Base-by-base conservation (phyloP, 64 coral and sea anemone species). In the Orbicella faveolata region DNA sequence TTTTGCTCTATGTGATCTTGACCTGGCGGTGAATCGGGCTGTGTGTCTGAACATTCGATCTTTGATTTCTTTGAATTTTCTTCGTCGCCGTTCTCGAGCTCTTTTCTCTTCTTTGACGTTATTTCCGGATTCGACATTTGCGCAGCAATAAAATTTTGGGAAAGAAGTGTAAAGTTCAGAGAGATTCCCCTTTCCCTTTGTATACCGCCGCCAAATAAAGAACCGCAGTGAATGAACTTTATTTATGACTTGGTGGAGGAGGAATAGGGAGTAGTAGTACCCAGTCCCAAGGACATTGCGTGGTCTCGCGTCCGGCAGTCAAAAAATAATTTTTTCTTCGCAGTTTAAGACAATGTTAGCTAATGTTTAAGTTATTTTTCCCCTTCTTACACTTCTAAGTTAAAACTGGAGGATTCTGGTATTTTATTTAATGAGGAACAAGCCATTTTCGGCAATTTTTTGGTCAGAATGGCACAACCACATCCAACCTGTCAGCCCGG, bases 11-110 rank as follows among this genome's bases (percentile, higher is more conserved):
- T 53, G 68, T 85, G 41, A 72, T 26, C 82, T 30, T 85, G 82
- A 85, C 63, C 82, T 20, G 62, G 19, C 36, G 64, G 55, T 15
- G 12, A 52, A 52, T 73, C 82, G 35, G 25, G 36, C 65, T 37
- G 36, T 39, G 62, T 48, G 35, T 65, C 44, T 72, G 37, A 17
- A 72, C 23, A 81, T 26, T 85, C 82, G 12, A 52, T 85, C 82
- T 85, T 85, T 19, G 82, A 72, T 85, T 72, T 85, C 36, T 85
- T 85, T 39, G 82, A 52, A 85, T 72, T 73, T 85, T 85, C 82
- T 26, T 52, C 82, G 12, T 34, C 82, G 65, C 65, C 39, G 41
- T 53, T 72, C 12, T 85, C 82, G 0, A 85, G 64, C 82, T 73
- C 82, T 72, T 85, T 85, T 52, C 82, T 68, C 41, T 85, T 85